A percentile compares a stretch with the other conserved stretches of the same genome.
These are phyloP conservation scores for Nothoprocta perdicaria DNA, from an alignment of 2,113 vertebrate species.

Conservation along the genomic window DNA sequence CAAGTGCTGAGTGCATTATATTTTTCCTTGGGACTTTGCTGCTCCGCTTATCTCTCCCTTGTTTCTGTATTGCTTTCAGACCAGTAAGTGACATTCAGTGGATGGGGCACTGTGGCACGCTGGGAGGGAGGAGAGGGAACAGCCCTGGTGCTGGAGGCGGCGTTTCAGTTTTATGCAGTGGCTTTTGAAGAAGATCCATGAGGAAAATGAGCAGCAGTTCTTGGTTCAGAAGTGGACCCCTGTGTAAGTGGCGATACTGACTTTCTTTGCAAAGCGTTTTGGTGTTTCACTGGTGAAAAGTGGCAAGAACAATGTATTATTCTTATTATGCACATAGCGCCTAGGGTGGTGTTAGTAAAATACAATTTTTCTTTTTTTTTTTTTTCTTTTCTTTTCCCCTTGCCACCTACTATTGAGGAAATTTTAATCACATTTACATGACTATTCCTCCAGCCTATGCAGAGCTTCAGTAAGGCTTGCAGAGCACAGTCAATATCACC, in stretches of 20 bases:
- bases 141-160: not conserved
- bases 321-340: not conserved
- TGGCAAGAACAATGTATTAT: not conserved
- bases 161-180: not conserved
- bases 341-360: not conserved
- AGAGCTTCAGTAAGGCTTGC: slow-evolving; percentile 1
- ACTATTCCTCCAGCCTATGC: not conserved
- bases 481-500: slow-evolving; percentile 10
- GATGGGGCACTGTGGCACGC: not conserved
- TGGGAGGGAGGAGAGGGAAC: too few species aligned
- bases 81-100: slow-evolving; percentile 44
- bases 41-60: slow-evolving; percentile 37
- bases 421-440: slow-evolving; percentile 20
- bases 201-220: not conserved
- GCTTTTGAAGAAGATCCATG: not conserved
- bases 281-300: not conserved
- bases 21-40: slow-evolving; percentile 39
- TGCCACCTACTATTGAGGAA: not conserved
- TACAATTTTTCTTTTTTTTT: too few species aligned
- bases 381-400: not conserved
- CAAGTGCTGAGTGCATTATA: not conserved
- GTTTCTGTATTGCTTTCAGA: slow-evolving; percentile 45
- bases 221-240: not conserved
- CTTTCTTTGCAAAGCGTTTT: not conserved
- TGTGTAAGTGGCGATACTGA: not conserved